Conservation (phyloP, 2,888 invertebrate genomes). For the Clistopyga incitator region DNA sequence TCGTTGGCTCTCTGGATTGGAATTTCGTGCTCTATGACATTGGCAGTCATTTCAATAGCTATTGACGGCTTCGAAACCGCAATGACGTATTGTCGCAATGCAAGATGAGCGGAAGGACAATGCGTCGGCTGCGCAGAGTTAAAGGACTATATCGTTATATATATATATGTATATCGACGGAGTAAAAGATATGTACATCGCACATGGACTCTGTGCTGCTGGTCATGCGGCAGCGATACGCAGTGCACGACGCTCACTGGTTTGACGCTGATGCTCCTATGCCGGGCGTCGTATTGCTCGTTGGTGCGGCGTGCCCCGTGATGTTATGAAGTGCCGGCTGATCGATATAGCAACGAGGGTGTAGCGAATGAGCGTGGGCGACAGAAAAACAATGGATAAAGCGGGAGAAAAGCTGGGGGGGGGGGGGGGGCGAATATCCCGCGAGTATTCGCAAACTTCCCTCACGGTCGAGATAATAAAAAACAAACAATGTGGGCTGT, state of each 20-base stretch:
- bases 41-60: conserved; percentile 79
- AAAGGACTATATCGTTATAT: not conserved
- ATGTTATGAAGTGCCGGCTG: conserved; percentile 74
- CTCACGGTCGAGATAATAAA: conserved; percentile 18
- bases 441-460: conserved; percentile 39
- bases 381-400: conserved; percentile 58
- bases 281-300: conserved; percentile 50
- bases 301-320: conserved; percentile 67
- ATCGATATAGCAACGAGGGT: conserved; percentile 72
- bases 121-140: conserved; percentile 25
- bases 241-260: conserved; percentile 47
- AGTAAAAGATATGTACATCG: conserved; percentile 14
- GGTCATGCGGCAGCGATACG: conserved; percentile 53
- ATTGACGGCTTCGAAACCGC: conserved; percentile 79
- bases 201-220: not conserved
- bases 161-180: conserved; percentile 47
- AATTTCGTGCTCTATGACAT: conserved; percentile 58
- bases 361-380: conserved; percentile 59
- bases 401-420: not conserved
- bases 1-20: not conserved
- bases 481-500: conserved; percentile 24
- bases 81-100: conserved; percentile 78
- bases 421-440: conserved; percentile 31
- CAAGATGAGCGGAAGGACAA: conserved; percentile 71
- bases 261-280: conserved; percentile 59